These are phyloP conservation scores for Notoglanidium macrostoma DNA, from an alignment of 2,797 vertebrate genomes.

Conservation along the genomic window DNA sequence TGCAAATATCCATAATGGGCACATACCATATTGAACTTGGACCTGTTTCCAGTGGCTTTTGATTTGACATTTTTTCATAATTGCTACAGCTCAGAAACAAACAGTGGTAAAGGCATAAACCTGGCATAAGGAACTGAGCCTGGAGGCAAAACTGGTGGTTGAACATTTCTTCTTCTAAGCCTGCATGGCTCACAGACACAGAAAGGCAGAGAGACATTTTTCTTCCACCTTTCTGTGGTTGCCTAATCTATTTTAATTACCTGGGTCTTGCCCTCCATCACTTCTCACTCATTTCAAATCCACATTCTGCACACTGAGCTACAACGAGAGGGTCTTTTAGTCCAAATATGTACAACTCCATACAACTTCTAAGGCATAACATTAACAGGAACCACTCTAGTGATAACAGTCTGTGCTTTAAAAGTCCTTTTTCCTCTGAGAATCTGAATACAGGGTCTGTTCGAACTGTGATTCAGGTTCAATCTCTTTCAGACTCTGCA, in stretches of 20 bases:
- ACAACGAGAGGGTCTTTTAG: neutral
- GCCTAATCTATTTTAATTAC: constrained; percentile 49
- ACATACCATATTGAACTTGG: neutral
- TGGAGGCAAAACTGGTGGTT: constrained; percentile 46
- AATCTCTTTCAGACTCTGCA: too few species aligned
- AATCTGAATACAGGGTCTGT: neutral
- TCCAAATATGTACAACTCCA: neutral
- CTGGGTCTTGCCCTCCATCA: constrained; percentile 12
- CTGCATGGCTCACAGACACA: neutral
- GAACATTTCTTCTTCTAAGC: constrained; percentile 23
- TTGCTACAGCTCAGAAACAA: constrained; percentile 58
- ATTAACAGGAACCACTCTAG: neutral
- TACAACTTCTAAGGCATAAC: neutral
- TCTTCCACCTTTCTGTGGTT: constrained; percentile 30
- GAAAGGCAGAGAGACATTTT: constrained; percentile 9
- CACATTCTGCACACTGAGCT: constrained; percentile 12
- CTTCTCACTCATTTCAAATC: constrained; percentile 30
- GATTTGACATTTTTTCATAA: constrained; percentile 57
- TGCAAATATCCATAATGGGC: constrained; percentile 55
- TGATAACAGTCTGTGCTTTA: neutral
- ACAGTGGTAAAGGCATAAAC: constrained; percentile 29
- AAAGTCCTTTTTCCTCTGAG: neutral
- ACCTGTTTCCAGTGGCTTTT: constrained; percentile 16
- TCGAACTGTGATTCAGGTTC: neutral
- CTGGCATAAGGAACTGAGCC: constrained; percentile 40